phyloP scores from a whole-genome alignment of 2,797 vertebrate species.

The Cossypha dichroa region DNA sequence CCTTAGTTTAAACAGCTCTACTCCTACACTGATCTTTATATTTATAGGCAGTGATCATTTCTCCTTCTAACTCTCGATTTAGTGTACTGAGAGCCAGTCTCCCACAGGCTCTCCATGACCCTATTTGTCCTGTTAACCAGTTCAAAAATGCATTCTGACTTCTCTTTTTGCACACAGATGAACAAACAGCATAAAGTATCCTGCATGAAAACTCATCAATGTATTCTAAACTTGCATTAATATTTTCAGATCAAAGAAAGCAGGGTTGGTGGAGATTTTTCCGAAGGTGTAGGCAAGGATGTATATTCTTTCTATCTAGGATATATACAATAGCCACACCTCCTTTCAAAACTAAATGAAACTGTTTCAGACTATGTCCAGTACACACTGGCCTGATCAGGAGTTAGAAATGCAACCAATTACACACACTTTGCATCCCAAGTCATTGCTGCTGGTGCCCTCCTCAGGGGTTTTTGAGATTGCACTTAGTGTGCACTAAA shows the following conservation, averaged over 20 bases:
- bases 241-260: background rate
- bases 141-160: background rate
- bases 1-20: conserved; percentile 47
- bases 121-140: background rate
- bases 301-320: background rate
- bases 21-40: conserved; percentile 56
- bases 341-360: background rate
- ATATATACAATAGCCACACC: background rate
- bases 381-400: background rate
- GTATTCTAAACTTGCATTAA: background rate
- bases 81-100: background rate
- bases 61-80: conserved; percentile 18
- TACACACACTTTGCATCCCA: background rate
- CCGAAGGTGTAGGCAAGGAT: background rate
- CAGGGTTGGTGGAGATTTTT: background rate
- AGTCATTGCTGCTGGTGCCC: conserved; percentile 55
- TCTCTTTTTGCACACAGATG: background rate
- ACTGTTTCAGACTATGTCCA: rapidly evolving
- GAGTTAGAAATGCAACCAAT: background rate
- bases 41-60: conserved; percentile 41
- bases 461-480: conserved; percentile 55
- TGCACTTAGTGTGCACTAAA: background rate
- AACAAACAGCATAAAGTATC: background rate
- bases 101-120: background rate
- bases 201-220: background rate